Conservation (phyloP, 2,797 vertebrate species). For the Manis crassicaudata region DNA sequence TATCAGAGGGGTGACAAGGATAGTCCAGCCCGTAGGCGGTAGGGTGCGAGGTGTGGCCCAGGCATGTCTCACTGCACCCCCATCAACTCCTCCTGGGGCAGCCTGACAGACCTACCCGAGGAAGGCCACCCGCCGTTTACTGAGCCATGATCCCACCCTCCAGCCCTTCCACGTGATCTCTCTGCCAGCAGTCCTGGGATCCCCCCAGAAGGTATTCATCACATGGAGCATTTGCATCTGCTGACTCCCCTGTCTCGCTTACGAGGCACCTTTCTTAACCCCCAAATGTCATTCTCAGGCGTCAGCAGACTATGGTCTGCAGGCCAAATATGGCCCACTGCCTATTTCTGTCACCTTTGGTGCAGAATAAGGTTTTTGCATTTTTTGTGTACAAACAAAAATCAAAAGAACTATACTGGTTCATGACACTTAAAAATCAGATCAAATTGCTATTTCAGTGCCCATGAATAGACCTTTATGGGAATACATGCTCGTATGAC, state of each 20-base stretch:
- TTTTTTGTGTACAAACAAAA: not conserved
- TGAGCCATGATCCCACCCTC: not conserved
- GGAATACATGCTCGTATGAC: not conserved
- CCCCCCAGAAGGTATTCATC: not conserved
- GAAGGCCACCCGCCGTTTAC: not conserved
- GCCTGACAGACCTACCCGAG: not conserved
- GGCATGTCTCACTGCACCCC: not conserved
- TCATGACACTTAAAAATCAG: not conserved
- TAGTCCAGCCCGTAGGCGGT: not conserved
- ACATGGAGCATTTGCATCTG: too few relatives aligned
- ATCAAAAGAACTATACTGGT: not conserved
- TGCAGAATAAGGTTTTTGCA: not conserved
- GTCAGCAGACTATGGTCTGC: not conserved
- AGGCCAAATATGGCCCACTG: not conserved
- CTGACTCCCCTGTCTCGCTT: not conserved
- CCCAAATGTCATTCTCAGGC: not conserved
- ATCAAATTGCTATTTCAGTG: not conserved
- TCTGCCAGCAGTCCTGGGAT: not conserved
- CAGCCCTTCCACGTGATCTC: not conserved
- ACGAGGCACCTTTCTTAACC: not conserved
- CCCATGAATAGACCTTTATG: not conserved
- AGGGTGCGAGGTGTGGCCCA: rapidly evolving
- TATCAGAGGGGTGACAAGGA: not conserved
- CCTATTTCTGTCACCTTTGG: not conserved
- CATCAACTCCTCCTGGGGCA: not conserved